Evolutionary conservation across 2,888 invertebrate species (phyloP), one percentile per base, ranked within the genome.

Genomic region (Drosophila mulleri): DNA sequence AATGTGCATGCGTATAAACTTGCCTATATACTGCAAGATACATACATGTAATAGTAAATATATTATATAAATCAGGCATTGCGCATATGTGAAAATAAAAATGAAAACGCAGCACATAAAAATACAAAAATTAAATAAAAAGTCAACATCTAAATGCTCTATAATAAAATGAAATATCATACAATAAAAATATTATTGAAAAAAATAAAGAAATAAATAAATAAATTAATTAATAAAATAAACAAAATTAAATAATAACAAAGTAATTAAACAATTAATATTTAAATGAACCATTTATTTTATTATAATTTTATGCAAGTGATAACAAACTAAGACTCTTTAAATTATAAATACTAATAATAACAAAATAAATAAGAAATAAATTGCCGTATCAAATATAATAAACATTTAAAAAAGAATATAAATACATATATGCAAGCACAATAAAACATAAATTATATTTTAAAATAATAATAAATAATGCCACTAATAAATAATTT

Each of bases 61-160:
- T 29, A 50, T 14, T 60, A 60, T 59, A 59, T 39, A 41, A 57
- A 41, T 44, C 44, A 45, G 61, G 42, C 65, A 75, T 74, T 83
- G 81, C 88, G 80, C 80, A 87, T 82, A 82, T 76, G 80, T 78
- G 54, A 41, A 52, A 35, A 32, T 12, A 63, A 75, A 72, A 59
- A 66, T 8, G 54, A 73, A 61, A 9, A 47, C 2, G 3, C 58
- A 59, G 11, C 44, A 67, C 57, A 80, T 45, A 64, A 57, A 71
- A 76, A 64, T 58, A 70, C 48, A 53, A 29, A 26, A 26, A 26
- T 7, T 6, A 26, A 26, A 26, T 8, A 45, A 8, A 18, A 59
- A 44, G n/a, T 32, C 54, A 6, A 42, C 75, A 29, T 14, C 18
- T 20, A 14, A 47, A 74, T 75, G 52, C 63, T 50, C 70, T 63